Base-by-base conservation (phyloP, 2,113 vertebrate species). In the Hydrochoerus hydrochaeris region DNA sequence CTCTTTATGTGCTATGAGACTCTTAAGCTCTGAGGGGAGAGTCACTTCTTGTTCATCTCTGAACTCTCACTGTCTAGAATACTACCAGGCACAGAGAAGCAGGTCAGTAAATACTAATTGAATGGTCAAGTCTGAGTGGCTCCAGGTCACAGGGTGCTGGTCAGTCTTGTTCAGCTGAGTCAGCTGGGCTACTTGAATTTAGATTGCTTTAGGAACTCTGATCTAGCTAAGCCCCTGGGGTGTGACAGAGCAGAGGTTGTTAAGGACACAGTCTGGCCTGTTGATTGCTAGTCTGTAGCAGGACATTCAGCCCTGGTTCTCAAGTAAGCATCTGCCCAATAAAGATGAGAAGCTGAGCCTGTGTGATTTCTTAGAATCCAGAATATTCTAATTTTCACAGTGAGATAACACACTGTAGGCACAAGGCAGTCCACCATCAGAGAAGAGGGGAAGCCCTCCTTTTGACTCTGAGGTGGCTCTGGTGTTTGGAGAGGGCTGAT, bases 341-440 rank as follows among this genome's bases (percentile, higher is more conserved):
- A 88, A 80, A 63, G 65, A 52, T 46, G 73, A 30, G 73, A 91
- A 95, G 73, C 38, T 35, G 77, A 91, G 60, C 26, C 44, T 30
- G 52, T 62, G 38, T 75, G 17, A 75, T 92, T 67, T 92, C 71
- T 90, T 96, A 95, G 81, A 54, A 91, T 92, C 93, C 57, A 96
- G 88, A 91, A 52, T 73, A 95, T 67, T 94, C 81, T 63, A 69
- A 89, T 93, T 95, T 90, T 94, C 62, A 93, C 28, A 87, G 57
- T n/a, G 28, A 96, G 67, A 52, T 80, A 96, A 88, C 62, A 85
- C 78, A 80, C 90, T 93, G 32, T 69, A 35, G 81, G 92, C 49
- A 69, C 41, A 90, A 78, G 26, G 38, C n/a, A 63, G 85, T 96
- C 85, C 78, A 90, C 80, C 35, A 89, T 92, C 73, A 85, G 63